Conservation (phyloP, 2,888 invertebrate species). For the Peribatodes rhomboidaria region DNA sequence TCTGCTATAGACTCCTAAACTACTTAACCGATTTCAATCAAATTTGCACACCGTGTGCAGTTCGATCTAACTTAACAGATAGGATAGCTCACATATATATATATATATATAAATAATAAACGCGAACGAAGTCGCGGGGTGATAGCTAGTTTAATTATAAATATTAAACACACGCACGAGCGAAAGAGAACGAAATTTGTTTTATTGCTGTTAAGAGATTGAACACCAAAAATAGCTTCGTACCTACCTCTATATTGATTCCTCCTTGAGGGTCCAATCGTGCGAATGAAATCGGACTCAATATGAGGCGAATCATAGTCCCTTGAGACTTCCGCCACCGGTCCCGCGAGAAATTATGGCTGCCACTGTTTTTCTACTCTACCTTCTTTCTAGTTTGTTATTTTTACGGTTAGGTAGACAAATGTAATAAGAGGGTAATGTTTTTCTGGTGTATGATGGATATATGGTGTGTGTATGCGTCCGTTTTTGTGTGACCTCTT, state of each 20-base stretch:
- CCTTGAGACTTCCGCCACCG: slow-evolving; percentile 12
- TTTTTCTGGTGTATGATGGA: not conserved
- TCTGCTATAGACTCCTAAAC: too few relatives aligned
- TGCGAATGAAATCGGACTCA: slow-evolving; percentile 39
- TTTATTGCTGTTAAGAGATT: slow-evolving; percentile 9
- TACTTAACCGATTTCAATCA: too few relatives aligned
- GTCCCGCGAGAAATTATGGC: slow-evolving; percentile 37
- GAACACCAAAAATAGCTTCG: slow-evolving; percentile 19
- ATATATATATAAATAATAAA: too few relatives aligned
- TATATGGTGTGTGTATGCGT: too few relatives aligned
- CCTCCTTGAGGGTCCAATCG: slow-evolving; percentile 30
- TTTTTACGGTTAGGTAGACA: slow-evolving; percentile 22
- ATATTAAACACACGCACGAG: too few relatives aligned
- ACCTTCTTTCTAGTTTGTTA: slow-evolving; percentile 23
- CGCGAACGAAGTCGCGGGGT: too few relatives aligned
- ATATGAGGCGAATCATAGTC: slow-evolving; percentile 34
- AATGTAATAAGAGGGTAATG: not conserved
- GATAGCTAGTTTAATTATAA: too few relatives aligned
- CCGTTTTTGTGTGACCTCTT: too few relatives aligned
- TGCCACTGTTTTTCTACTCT: slow-evolving; percentile 29
- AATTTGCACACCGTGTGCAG: too few relatives aligned
- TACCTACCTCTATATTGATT: slow-evolving; percentile 30
- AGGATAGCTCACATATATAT: too few relatives aligned
- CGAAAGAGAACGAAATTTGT: too few relatives aligned
- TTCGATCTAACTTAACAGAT: too few relatives aligned